These are phyloP conservation scores for Stomatorhinus ivindoensis DNA, from an alignment of 2,113 vertebrate species.

Conservation along the genomic window DNA sequence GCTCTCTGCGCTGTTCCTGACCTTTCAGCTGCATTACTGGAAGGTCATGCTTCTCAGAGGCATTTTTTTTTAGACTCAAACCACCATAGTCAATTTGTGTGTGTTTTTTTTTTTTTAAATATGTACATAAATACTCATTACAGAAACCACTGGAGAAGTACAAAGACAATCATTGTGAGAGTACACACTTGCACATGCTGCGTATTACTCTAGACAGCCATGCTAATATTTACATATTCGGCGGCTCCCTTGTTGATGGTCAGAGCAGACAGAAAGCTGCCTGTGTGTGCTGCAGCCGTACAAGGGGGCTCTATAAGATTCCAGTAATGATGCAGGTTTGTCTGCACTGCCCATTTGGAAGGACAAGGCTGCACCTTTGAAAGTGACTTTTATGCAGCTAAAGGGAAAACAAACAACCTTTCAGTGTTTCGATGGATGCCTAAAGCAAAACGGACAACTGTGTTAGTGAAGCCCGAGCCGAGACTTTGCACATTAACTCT, in stretches of 20 bases:
- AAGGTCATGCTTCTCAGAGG: neutral
- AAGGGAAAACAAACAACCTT: conserved; percentile 1
- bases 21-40: neutral
- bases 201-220: conserved; percentile 22
- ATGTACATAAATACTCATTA: neutral
- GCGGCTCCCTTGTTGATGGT: neutral
- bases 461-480: neutral
- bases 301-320: conserved; percentile 32
- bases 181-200: neutral
- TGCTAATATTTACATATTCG: conserved; percentile 30
- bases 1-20: neutral
- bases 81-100: neutral
- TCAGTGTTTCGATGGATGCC: neutral
- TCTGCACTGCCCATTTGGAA: conserved; percentile 5
- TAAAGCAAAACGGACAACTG: neutral
- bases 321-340: conserved; percentile 32
- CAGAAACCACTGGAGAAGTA: neutral
- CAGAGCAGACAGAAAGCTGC: conserved; percentile 23
- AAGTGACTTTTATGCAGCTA: neutral
- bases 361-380: neutral
- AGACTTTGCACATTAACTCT: neutral
- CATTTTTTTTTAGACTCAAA: neutral
- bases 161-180: conserved; percentile 10
- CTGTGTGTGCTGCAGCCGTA: conserved; percentile 24
- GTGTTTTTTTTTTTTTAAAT: neutral